A percentile compares a stretch with the other conserved stretches of the same genome.
Evolutionary conservation across 2,113 vertebrate species (phyloP).

Genomic region (Gobiocypris rarus): DNA sequence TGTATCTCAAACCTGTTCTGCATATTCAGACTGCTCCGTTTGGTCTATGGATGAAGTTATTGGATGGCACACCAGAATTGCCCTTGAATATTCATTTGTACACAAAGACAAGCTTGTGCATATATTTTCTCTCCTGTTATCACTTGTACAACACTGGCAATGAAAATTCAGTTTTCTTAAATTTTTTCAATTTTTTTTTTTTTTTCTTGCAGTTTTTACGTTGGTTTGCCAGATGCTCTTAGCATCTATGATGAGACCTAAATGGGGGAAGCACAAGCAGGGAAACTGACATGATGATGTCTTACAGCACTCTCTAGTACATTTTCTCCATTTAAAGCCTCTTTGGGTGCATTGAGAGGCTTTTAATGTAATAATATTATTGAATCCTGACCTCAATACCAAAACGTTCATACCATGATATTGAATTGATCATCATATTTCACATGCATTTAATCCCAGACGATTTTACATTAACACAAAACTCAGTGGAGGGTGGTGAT

Average conservation of each 20-base stretch:
- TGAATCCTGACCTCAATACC: neutral
- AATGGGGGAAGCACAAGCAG: constrained; percentile 1
- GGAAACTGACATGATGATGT: constrained; percentile 18
- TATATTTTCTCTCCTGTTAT: neutral
- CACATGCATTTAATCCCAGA: neutral
- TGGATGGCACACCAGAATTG: neutral
- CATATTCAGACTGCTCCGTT: neutral
- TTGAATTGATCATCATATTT: neutral
- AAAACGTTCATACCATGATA: neutral
- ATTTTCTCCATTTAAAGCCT: neutral
- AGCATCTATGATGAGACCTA: constrained; percentile 39
- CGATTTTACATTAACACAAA: neutral
- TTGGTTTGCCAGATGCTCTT: constrained; percentile 37
- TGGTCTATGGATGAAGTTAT: neutral
- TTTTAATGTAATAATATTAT: neutral
- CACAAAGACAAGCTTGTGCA: neutral
- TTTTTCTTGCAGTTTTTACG: neutral
- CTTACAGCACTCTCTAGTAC: neutral
- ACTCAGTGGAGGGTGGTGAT: neutral
- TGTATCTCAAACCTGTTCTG: neutral
- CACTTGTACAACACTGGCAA: neutral
- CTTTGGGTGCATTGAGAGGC: neutral
- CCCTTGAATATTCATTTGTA: neutral
- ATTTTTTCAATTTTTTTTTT: constrained; percentile 31
- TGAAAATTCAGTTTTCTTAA: constrained; percentile 30